A percentile compares a stretch with the other conserved stretches of the same genome.
Conservation (phyloP, 1,140 invertebrate species). For the Heterodera carotae region DNA sequence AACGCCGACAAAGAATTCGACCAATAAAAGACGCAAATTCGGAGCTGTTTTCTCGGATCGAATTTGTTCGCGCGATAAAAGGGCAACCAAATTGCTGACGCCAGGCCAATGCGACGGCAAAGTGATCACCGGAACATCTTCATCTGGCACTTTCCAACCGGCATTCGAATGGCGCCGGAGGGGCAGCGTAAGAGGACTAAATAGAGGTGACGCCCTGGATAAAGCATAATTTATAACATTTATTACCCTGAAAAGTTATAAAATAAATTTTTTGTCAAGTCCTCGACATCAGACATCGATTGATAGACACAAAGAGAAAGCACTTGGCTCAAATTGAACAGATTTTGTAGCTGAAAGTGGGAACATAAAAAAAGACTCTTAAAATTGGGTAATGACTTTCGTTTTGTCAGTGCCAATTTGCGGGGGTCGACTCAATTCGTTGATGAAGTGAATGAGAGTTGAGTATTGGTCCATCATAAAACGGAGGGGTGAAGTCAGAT, state of each 20-base stretch:
- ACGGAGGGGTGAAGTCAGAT: slow-evolving; percentile 59
- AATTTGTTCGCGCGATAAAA: slow-evolving; percentile 77
- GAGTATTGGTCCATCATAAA: slow-evolving; percentile 61
- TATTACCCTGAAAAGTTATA: slow-evolving; percentile 20
- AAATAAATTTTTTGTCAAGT: slow-evolving; percentile 7
- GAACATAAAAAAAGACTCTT: background rate
- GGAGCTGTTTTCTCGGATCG: slow-evolving; percentile 95
- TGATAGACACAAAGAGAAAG: slow-evolving; percentile 97
- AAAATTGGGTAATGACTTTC: slow-evolving; percentile 33
- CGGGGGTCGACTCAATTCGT: slow-evolving; percentile 53
- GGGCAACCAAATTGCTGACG: slow-evolving; percentile 81
- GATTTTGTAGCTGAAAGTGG: slow-evolving; percentile 75
- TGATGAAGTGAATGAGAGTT: slow-evolving; percentile 52
- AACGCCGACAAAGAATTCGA: slow-evolving; percentile 87
- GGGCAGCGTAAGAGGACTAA: slow-evolving; percentile 26
- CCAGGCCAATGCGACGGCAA: slow-evolving; percentile 75
- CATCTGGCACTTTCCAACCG: background rate
- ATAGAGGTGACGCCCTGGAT: background rate
- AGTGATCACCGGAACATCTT: slow-evolving; percentile 22
- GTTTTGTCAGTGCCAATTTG: slow-evolving; percentile 44
- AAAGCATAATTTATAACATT: no score
- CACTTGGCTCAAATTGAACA: slow-evolving; percentile 87
- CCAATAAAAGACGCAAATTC: slow-evolving; percentile 83
- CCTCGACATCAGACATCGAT: slow-evolving; percentile 84
- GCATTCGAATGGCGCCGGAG: slow-evolving; percentile 19